phyloP scores from a whole-genome alignment of 2,113 vertebrate species.

The Actenoides hombroni region DNA sequence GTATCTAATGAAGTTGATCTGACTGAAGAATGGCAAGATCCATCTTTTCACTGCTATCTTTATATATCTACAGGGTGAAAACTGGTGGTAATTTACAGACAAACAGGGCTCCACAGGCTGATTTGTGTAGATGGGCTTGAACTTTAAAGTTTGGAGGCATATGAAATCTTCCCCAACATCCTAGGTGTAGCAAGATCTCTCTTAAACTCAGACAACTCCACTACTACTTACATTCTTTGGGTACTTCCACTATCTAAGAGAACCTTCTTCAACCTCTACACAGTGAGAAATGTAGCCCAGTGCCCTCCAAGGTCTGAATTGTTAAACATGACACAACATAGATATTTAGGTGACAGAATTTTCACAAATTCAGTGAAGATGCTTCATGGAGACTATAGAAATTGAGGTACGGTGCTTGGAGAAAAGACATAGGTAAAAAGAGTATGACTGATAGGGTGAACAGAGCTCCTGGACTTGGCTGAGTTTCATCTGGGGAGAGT shows the following conservation, averaged over 20 bases:
- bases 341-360: neutral
- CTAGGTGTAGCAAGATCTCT: neutral
- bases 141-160: neutral
- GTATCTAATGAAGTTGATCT: neutral
- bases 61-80: neutral
- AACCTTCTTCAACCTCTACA: neutral
- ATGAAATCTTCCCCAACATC: neutral
- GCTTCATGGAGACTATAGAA: neutral
- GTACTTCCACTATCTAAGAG: neutral
- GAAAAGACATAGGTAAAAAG: neutral
- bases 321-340: neutral
- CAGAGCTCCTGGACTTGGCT: neutral
- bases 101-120: neutral
- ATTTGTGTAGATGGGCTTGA: neutral
- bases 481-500: neutral
- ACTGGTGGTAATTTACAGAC: neutral
- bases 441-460: neutral
- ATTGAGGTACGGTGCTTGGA: neutral
- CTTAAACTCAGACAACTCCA: neutral
- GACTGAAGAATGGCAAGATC: neutral
- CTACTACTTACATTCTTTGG: neutral
- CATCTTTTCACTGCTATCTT: neutral
- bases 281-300: neutral
- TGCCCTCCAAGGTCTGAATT: accelerated
- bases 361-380: neutral